Evolutionary conservation across 1,140 invertebrate species (phyloP).

Genomic region (Euglossa dilemma): DNA sequence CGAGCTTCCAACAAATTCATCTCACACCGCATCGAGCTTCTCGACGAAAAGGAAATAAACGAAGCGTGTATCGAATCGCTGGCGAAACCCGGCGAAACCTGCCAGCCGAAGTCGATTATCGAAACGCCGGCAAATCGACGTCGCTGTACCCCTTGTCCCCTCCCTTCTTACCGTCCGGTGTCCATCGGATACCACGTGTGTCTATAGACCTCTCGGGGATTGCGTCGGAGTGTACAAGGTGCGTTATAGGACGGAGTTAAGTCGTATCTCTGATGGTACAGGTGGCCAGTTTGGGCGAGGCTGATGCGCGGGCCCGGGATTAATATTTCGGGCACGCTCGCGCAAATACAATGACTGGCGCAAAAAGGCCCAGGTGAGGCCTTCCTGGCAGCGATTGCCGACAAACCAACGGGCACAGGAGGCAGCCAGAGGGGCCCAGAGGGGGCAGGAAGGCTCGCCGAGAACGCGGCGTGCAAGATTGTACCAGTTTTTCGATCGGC

Average conservation of each 20-base stretch:
- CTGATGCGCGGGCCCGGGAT: constrained; percentile 47
- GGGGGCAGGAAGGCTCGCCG: constrained; percentile 33
- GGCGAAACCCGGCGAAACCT: background rate
- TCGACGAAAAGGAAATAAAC: background rate
- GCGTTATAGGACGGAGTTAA: constrained; percentile 4
- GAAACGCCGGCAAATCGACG: constrained; percentile 15
- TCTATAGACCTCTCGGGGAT: constrained; percentile 33
- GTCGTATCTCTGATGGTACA: constrained; percentile 29
- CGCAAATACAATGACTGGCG: constrained; percentile 75
- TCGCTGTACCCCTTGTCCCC: background rate
- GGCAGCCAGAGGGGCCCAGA: background rate
- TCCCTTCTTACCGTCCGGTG: background rate
- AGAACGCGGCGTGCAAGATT: constrained; percentile 73
- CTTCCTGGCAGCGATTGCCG: constrained; percentile 37
- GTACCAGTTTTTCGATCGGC: constrained; percentile 80
- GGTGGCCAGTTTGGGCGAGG: constrained; percentile 33
- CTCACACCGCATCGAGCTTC: background rate
- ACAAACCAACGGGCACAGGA: constrained; percentile 20
- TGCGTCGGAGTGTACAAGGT: background rate
- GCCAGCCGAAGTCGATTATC: background rate
- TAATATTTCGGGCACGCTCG: constrained; percentile 77
- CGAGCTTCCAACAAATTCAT: background rate
- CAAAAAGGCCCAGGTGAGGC: constrained; percentile 77
- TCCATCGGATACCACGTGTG: background rate
- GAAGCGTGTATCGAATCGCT: background rate